These are phyloP conservation scores for Atherinomorus stipes DNA, from an alignment of 2,113 vertebrate genomes.

Conservation along the genomic window DNA sequence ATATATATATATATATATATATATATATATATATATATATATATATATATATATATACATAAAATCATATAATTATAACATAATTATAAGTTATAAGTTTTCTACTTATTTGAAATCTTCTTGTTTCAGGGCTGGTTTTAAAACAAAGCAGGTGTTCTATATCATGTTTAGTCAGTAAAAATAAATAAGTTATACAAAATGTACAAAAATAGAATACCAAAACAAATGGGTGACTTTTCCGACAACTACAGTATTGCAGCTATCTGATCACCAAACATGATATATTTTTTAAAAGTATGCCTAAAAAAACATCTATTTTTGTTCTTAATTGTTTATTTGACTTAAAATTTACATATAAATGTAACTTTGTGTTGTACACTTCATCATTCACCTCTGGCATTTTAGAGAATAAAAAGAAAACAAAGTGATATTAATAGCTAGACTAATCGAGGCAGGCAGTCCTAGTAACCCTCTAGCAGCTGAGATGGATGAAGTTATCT, in stretches of 20 bases:
- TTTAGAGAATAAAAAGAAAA: background rate
- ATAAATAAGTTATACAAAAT: background rate
- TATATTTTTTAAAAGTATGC: background rate
- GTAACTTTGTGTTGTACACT: background rate
- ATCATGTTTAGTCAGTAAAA: background rate
- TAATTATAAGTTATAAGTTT: too few relatives aligned
- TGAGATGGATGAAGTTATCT: slow-evolving; percentile 31
- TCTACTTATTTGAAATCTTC: background rate
- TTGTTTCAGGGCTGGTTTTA: background rate
- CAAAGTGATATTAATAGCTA: background rate
- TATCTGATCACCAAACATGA: background rate
- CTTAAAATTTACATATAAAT: background rate
- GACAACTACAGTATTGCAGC: background rate
- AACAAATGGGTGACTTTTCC: background rate
- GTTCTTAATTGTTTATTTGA: background rate
- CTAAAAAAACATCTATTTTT: background rate
- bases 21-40: too few relatives aligned
- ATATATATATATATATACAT: too few relatives aligned
- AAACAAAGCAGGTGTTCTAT: background rate
- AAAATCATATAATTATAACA: too few relatives aligned
- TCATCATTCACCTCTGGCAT: background rate
- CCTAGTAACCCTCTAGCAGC: background rate
- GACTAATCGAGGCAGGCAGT: background rate
- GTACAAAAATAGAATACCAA: background rate
- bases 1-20: too few relatives aligned